Percentiles rank a stretch among this genome's conserved stretches.
Evolutionary conservation across 2,113 vertebrate species (phyloP).

Genomic region (Lasiurus cinereus): DNA sequence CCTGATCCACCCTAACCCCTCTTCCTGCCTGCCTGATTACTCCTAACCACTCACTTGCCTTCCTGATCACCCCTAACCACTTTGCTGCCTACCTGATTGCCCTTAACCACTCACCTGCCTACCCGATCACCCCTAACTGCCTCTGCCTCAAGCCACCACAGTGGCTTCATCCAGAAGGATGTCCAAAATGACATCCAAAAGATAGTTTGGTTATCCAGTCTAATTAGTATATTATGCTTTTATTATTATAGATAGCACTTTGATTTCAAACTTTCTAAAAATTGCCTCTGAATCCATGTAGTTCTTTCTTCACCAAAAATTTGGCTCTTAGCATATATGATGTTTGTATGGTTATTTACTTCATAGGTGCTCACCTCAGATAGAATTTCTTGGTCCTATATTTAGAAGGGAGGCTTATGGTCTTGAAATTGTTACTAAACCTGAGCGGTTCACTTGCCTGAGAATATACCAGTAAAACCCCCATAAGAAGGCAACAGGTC

Average conservation of each 20-base stretch:
- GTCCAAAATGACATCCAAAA: too few relatives aligned
- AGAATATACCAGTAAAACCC: background rate
- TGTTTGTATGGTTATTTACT: background rate
- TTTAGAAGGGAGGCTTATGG: background rate
- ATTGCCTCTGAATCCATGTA: background rate
- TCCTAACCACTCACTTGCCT: accelerated
- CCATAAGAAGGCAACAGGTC: background rate
- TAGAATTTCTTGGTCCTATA: background rate
- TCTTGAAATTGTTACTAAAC: background rate
- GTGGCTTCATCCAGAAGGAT: too few relatives aligned
- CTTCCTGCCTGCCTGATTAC: too few relatives aligned
- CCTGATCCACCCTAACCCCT: too few relatives aligned
- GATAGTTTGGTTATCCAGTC: too few relatives aligned
- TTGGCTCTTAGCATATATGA: background rate
- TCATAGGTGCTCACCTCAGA: background rate
- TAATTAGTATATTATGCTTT: too few relatives aligned
- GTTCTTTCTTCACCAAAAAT: background rate
- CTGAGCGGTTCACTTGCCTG: background rate
- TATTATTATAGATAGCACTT: background rate
- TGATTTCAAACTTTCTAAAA: constrained; percentile 13
- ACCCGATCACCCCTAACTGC: too few relatives aligned
- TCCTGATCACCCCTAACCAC: too few relatives aligned
- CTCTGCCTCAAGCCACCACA: too few relatives aligned
- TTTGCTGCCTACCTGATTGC: too few relatives aligned
- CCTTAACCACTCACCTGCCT: accelerated